Evolutionary conservation across 2,888 invertebrate species (phyloP).

Genomic region (Helleia helle): DNA sequence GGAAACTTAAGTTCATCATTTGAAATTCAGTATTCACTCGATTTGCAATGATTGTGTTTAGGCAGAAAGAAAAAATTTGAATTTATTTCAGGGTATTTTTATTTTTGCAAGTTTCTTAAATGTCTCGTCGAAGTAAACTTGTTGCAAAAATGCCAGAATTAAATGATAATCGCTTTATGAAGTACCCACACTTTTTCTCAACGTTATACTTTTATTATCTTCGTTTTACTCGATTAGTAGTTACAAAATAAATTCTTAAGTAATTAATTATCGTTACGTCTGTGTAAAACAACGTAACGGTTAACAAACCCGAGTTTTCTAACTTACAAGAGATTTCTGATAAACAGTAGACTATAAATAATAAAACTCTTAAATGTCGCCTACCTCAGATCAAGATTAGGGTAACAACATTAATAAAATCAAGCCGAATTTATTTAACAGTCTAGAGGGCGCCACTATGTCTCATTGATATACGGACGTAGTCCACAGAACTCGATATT

Average conservation of each 20-base stretch:
- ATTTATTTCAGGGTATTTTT: too few relatives aligned
- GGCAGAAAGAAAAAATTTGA: too few relatives aligned
- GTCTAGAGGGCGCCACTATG: conserved; percentile 54
- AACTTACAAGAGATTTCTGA: conserved; percentile 40
- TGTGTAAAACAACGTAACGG: conserved; percentile 24
- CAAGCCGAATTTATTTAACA: conserved; percentile 52
- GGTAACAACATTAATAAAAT: conserved; percentile 67
- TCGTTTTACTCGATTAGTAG: conserved; percentile 2
- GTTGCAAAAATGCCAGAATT: too few relatives aligned
- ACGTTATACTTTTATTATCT: conserved; percentile 8
- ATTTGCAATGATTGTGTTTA: too few relatives aligned
- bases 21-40: too few relatives aligned
- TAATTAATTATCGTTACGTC: conserved; percentile 10
- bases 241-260: conserved; percentile 14
- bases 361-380: conserved; percentile 62
- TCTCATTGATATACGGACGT: conserved; percentile 46
- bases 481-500: conserved; percentile 18
- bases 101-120: too few relatives aligned
- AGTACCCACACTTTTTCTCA: too few relatives aligned
- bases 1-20: too few relatives aligned
- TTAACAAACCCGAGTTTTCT: conserved; percentile 34
- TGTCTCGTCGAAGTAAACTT: too few relatives aligned
- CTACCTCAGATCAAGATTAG: conserved; percentile 53
- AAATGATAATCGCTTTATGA: too few relatives aligned
- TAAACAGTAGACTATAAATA: conserved; percentile 58